These are phyloP conservation scores for Camelus dromedarius DNA, from an alignment of 2,113 vertebrate genomes.

Conservation along the genomic window DNA sequence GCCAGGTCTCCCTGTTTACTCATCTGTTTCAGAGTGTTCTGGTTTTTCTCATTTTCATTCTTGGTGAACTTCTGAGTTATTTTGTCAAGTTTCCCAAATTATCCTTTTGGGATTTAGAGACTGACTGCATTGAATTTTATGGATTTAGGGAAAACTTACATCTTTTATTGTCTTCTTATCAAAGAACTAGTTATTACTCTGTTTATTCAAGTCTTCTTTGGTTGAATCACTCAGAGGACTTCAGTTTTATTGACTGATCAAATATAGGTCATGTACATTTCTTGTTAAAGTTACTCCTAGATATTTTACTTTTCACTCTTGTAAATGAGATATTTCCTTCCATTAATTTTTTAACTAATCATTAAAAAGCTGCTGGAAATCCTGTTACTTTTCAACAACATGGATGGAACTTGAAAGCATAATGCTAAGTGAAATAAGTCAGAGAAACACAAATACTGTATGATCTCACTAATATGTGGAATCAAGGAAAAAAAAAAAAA, in stretches of 20 bases:
- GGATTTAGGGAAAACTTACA: slow-evolving; percentile 2
- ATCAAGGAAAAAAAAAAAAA: not conserved
- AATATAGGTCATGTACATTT: not conserved
- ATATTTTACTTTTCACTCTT: not conserved
- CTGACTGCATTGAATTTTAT: not conserved
- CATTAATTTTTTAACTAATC: slow-evolving; percentile 34
- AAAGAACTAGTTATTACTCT: not conserved
- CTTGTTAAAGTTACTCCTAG: not conserved
- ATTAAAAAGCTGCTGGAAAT: not conserved
- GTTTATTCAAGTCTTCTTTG: slow-evolving; percentile 1
- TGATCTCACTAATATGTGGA: not conserved
- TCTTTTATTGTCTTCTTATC: slow-evolving; percentile 25
- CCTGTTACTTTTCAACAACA: not conserved
- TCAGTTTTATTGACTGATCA: not conserved
- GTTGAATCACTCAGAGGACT: not conserved
- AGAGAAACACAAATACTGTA: slow-evolving; percentile 16
- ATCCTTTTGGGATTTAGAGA: slow-evolving; percentile 28
- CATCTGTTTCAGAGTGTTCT: slow-evolving; percentile 60
- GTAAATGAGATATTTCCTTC: not conserved
- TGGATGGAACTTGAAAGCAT: not conserved
- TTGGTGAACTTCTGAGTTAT: slow-evolving; percentile 50
- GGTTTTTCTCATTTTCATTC: slow-evolving; percentile 59
- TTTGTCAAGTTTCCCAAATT: slow-evolving; percentile 56
- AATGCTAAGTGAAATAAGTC: not conserved
- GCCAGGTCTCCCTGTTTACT: slow-evolving; percentile 2